Conservation (phyloP, 2,888 invertebrate species). For the Drosophila parthenogenetica region DNA sequence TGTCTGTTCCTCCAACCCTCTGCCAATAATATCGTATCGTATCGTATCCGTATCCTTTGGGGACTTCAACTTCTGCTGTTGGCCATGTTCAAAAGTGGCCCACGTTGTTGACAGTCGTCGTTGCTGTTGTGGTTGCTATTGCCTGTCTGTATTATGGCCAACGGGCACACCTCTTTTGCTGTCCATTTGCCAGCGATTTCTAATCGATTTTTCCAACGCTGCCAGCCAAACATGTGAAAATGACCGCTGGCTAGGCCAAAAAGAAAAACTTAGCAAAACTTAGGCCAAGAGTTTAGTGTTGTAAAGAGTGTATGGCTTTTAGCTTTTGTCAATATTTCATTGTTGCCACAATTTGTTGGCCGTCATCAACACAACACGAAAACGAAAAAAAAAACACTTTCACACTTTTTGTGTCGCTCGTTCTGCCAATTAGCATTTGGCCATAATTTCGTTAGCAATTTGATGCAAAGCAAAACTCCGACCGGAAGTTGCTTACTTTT, state of each 20-base stretch:
- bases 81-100: constrained; percentile 34
- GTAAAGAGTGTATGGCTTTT: constrained; percentile 22
- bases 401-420: constrained; percentile 57
- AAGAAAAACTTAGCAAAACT: constrained; percentile 23
- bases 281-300: constrained; percentile 18
- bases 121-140: constrained; percentile 22
- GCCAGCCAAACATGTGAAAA: constrained; percentile 57
- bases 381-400: constrained; percentile 44
- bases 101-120: constrained; percentile 34
- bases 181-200: constrained; percentile 79
- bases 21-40: constrained; percentile 34
- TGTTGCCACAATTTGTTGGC: constrained; percentile 51
- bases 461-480: constrained; percentile 10
- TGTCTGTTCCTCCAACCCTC: constrained; percentile 22
- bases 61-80: constrained; percentile 6
- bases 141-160: constrained; percentile 44
- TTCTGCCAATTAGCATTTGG: constrained; percentile 74
- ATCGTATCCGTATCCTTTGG: constrained; percentile 39
- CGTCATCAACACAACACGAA: not conserved
- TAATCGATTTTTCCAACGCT: constrained; percentile 75
- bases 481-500: constrained; percentile 70
- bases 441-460: constrained; percentile 45
- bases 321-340: constrained; percentile 69
- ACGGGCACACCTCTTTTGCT: constrained; percentile 77
- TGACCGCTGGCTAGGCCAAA: constrained; percentile 40